Evolutionary conservation across 2,888 invertebrate species (phyloP).

Genomic region (Apotomis turbidana): DNA sequence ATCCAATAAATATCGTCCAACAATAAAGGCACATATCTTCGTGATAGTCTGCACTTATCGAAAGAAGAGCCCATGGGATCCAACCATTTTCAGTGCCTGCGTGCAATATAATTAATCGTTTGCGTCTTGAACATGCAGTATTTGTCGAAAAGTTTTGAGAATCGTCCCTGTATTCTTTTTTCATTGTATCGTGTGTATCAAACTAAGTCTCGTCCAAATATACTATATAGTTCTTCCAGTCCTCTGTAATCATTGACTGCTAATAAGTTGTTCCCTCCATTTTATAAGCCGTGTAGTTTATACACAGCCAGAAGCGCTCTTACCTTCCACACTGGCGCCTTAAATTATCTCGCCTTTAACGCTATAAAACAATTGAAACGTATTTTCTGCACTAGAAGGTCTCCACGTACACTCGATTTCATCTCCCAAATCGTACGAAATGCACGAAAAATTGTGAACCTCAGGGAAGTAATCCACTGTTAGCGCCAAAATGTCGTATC

Average conservation of each 20-base stretch:
- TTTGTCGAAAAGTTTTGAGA: not conserved
- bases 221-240: constrained; percentile 1
- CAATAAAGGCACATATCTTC: constrained; percentile 1
- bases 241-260: not conserved
- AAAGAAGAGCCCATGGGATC: constrained; percentile 1
- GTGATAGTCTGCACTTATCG: constrained; percentile 1
- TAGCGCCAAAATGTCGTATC: too few species aligned
- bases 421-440: too few species aligned
- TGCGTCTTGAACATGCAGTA: constrained; percentile 6
- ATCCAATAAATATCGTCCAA: too few species aligned
- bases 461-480: too few species aligned
- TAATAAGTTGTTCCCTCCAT: not conserved
- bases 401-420: too few species aligned
- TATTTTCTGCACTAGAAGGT: too few species aligned
- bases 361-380: too few species aligned
- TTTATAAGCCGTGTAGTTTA: constrained; percentile 2
- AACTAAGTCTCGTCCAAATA: constrained; percentile 15
- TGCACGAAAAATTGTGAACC: too few species aligned
- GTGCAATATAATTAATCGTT: constrained; percentile 13
- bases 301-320: too few species aligned
- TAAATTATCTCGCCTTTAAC: too few species aligned
- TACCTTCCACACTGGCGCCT: too few species aligned
- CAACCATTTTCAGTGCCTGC: constrained; percentile 16
- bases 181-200: constrained; percentile 9
- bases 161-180: constrained; percentile 6